These are phyloP conservation scores for Ethmia dodecea DNA, from an alignment of 2,888 invertebrate species.

Conservation along the genomic window DNA sequence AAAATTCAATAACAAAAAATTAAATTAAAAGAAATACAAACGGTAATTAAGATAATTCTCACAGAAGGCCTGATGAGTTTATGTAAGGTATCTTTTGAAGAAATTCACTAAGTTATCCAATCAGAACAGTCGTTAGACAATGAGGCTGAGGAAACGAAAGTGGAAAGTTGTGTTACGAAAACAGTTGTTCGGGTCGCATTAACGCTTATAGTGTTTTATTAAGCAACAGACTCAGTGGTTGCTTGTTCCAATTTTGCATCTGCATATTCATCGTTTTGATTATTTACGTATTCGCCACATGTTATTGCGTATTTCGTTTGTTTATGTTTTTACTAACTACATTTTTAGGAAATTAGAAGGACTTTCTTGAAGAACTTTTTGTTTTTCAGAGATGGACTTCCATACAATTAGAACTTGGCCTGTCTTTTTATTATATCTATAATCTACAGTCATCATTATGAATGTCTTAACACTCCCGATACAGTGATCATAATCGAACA, in stretches of 20 bases:
- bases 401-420: no score
- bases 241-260: slow-evolving; percentile 4
- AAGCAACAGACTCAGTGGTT: slow-evolving; percentile 14
- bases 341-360: no score
- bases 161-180: slow-evolving; percentile 61
- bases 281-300: no score
- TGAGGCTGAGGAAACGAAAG: slow-evolving; percentile 71
- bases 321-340: no score
- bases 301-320: no score
- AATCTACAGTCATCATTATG: no score
- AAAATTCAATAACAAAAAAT: slow-evolving; percentile 56
- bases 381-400: no score
- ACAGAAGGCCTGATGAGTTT: slow-evolving; percentile 53
- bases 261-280: slow-evolving; percentile 2
- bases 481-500: no score
- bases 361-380: no score
- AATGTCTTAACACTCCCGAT: no score
- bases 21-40: slow-evolving; percentile 47
- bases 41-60: slow-evolving; percentile 62
- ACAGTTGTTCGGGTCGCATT: slow-evolving; percentile 37
- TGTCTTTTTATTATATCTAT: no score
- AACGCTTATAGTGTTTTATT: slow-evolving; percentile 21
- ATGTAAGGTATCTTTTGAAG: slow-evolving; percentile 57
- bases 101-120: slow-evolving; percentile 70
- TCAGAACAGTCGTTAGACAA: slow-evolving; percentile 60